A percentile compares a stretch with the other conserved stretches of the same genome.
Evolutionary conservation across 2,113 vertebrate species (phyloP).

Genomic region (Paradisaea rubra): DNA sequence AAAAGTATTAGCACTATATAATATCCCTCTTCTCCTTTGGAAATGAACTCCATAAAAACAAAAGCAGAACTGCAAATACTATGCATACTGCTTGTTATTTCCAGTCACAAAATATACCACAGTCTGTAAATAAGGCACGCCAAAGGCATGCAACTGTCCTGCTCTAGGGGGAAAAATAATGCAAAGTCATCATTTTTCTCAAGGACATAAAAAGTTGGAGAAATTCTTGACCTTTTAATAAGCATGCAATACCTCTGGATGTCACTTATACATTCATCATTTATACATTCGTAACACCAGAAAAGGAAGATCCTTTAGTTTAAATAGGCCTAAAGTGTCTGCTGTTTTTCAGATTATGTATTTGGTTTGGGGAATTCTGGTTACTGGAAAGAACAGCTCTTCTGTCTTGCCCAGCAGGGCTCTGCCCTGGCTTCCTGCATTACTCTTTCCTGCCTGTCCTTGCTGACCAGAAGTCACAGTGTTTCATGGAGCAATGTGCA

Average conservation of each 20-base stretch:
- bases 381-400: background rate
- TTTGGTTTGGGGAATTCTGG: background rate
- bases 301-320: background rate
- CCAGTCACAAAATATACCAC: constrained; percentile 5
- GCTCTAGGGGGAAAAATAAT: background rate
- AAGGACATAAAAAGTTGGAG: background rate
- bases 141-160: background rate
- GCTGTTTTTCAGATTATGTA: background rate
- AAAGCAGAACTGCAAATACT: background rate
- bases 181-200: background rate
- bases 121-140: constrained; percentile 12
- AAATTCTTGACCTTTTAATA: background rate
- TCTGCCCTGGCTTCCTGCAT: background rate
- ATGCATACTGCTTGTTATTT: background rate
- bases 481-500: background rate
- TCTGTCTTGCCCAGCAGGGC: background rate
- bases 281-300: background rate
- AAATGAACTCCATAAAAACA: background rate
- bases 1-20: background rate
- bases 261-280: background rate
- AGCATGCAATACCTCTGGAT: background rate
- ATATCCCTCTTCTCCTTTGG: background rate
- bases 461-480: background rate
- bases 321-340: background rate
- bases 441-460: background rate